phyloP scores from a whole-genome alignment of 2,113 vertebrate species.

The Dromiciops gliroides region DNA sequence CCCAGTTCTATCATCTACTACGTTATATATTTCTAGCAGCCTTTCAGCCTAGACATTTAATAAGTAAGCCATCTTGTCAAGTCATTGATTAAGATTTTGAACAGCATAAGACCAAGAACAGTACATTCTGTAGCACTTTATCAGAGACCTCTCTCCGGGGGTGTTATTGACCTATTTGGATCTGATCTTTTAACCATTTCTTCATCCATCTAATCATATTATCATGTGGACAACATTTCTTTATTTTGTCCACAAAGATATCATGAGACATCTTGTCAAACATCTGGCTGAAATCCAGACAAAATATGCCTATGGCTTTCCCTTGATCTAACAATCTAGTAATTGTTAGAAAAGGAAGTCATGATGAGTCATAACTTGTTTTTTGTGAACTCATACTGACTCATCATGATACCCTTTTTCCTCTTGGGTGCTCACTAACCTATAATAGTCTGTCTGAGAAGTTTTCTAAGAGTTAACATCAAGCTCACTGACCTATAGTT shows the following conservation, averaged over 20 bases:
- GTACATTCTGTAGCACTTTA: neutral
- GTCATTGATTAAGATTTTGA: neutral
- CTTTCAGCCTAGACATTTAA: neutral
- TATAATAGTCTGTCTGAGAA: neutral
- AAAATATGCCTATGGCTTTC: neutral
- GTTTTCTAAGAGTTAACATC: neutral
- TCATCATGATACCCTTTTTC: neutral
- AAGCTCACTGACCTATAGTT: neutral
- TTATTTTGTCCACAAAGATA: neutral
- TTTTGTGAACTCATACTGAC: neutral
- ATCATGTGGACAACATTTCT: neutral
- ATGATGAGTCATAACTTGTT: neutral
- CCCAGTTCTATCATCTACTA: neutral
- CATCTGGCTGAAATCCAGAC: neutral
- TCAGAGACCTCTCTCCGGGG: no score
- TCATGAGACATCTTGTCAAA: neutral
- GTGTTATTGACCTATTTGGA: neutral
- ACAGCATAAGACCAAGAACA: neutral
- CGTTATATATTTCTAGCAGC: neutral
- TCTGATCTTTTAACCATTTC: neutral
- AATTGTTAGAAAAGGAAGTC: neutral
- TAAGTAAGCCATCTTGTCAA: neutral
- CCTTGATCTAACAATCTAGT: neutral
- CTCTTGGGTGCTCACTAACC: neutral
- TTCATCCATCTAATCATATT: neutral